Conservation (phyloP, 1,140 invertebrate genomes). For the Plectus sambesii region DNA sequence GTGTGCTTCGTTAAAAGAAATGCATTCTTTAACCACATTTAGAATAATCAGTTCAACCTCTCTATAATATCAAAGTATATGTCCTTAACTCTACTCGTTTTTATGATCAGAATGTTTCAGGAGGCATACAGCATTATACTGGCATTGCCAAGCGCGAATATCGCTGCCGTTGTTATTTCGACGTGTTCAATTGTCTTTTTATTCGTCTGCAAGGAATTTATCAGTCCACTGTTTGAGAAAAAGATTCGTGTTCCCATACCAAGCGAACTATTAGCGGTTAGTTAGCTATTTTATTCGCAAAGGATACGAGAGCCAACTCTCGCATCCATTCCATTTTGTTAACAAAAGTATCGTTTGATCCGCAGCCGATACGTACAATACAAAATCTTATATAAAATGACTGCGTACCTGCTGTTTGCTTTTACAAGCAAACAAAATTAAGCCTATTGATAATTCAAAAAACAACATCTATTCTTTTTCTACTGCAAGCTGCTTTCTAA, state of each 20-base stretch:
- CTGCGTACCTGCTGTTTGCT: no score
- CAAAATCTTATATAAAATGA: conserved; percentile 6
- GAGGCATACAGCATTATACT: conserved; percentile 12
- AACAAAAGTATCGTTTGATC: no score
- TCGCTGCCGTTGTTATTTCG: conserved; percentile 23
- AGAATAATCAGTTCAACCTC: not conserved
- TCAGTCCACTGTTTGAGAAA: conserved; percentile 36
- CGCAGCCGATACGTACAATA: not conserved
- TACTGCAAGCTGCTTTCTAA: no score
- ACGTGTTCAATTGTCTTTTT: conserved; percentile 28
- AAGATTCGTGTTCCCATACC: conserved; percentile 38
- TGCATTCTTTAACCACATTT: not conserved
- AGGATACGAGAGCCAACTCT: no score
- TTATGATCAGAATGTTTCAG: conserved; percentile 10
- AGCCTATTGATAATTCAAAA: no score
- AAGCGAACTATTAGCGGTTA: conserved; percentile 32
- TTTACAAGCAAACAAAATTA: no score
- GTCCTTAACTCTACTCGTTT: no score
- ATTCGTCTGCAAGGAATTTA: conserved; percentile 33
- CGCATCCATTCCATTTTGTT: no score
- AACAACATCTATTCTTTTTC: no score
- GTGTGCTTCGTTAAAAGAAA: no score
- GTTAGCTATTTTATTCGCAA: not conserved
- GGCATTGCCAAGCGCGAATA: conserved; percentile 18
- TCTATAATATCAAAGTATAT: no score